Evolutionary conservation across 2,113 vertebrate genomes (phyloP).

Genomic region (Progne subis): DNA sequence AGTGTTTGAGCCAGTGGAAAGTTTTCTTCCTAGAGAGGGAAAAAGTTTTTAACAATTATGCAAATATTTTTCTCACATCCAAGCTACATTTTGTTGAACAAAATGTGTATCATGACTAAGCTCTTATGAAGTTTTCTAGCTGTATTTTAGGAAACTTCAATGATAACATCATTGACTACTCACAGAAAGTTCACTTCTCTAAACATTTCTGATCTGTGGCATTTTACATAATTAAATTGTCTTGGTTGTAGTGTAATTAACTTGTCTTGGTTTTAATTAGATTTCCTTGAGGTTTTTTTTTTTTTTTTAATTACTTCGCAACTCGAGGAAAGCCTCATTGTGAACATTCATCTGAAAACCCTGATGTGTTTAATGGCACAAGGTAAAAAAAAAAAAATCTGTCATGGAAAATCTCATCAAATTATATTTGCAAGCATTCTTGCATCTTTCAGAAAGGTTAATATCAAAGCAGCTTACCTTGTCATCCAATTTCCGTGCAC

Average conservation of each 20-base stretch:
- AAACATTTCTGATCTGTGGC: slow-evolving; percentile 26
- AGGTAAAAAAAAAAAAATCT: slow-evolving; percentile 41
- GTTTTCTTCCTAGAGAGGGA: background rate
- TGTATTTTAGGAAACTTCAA: background rate
- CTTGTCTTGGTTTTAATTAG: slow-evolving; percentile 64
- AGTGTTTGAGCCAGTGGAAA: background rate
- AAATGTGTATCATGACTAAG: background rate
- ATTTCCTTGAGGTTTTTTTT: background rate
- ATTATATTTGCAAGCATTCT: slow-evolving; percentile 45
- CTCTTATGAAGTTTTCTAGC: background rate
- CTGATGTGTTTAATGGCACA: slow-evolving; percentile 64
- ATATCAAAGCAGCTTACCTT: slow-evolving; percentile 83
- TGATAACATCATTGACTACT: background rate
- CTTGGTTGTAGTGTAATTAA: slow-evolving; percentile 43
- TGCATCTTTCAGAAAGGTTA: slow-evolving; percentile 50
- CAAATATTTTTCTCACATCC: background rate
- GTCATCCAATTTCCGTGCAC: slow-evolving; percentile 95
- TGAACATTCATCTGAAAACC: slow-evolving; percentile 50
- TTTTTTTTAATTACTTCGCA: slow-evolving; percentile 54
- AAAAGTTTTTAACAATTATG: background rate
- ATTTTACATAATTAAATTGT: slow-evolving; percentile 63
- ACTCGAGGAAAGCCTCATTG: slow-evolving; percentile 38
- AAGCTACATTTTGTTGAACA: background rate
- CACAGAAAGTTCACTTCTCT: slow-evolving; percentile 38
- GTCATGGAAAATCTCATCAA: slow-evolving; percentile 61